A percentile compares a stretch with the other conserved stretches of the same genome.
These are phyloP conservation scores for Monopterus albus DNA, from an alignment of 2,113 vertebrate genomes.

Conservation along the genomic window DNA sequence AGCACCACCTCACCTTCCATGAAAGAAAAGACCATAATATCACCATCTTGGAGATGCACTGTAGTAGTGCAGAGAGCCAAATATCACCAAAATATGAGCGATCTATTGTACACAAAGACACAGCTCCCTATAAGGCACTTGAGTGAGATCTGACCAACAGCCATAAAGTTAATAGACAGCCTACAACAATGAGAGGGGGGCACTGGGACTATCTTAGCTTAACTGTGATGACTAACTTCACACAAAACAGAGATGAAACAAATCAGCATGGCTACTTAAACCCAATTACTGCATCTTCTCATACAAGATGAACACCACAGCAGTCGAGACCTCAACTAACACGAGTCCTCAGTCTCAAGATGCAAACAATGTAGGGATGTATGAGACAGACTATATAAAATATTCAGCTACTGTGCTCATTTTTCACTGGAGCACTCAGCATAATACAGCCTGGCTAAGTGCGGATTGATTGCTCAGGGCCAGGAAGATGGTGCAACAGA, in stretches of 20 bases:
- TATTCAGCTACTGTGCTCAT: constrained; percentile 77
- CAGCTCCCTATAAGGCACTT: no score
- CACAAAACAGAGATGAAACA: constrained; percentile 29
- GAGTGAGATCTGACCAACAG: no score
- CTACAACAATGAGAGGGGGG: no score
- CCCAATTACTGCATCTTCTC: constrained; percentile 50
- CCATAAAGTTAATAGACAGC: no score
- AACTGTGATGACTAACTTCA: constrained; percentile 33
- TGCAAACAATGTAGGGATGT: constrained; percentile 56
- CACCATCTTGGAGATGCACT: no score
- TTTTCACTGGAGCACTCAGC: constrained; percentile 57
- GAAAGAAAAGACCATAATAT: no score
- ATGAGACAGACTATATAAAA: constrained; percentile 56
- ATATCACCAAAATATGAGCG: no score
- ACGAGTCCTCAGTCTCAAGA: constrained; percentile 39
- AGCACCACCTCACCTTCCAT: no score
- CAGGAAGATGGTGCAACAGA: constrained; percentile 40
- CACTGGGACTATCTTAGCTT: constrained; percentile 9
- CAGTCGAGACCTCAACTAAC: constrained; percentile 44
- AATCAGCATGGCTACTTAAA: constrained; percentile 47
- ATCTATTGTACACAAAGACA: no score
- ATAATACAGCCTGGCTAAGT: constrained; percentile 64
- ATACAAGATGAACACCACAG: constrained; percentile 37
- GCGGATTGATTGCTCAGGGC: constrained; percentile 74
- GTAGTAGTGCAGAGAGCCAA: no score